These are phyloP conservation scores for Apamea epomidion DNA, from an alignment of 2,888 invertebrate genomes.

Conservation along the genomic window DNA sequence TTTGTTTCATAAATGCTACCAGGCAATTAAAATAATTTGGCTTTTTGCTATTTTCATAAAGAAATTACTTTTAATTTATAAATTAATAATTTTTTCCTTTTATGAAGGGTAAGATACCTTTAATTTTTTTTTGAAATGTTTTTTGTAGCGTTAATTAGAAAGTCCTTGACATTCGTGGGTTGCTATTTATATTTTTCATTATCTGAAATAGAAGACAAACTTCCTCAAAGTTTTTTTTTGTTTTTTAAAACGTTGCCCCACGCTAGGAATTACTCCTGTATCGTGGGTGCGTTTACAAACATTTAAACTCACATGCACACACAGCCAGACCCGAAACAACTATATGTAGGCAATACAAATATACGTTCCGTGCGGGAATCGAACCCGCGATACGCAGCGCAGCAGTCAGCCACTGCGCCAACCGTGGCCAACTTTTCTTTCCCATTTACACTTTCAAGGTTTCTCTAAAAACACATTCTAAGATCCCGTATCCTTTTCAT, in stretches of 20 bases:
- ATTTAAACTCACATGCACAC: too few species aligned
- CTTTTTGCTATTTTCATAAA: not conserved
- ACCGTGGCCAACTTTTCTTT: not conserved
- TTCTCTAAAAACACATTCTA: slow-evolving; percentile 4
- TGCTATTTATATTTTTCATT: not conserved
- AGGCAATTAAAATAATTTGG: not conserved
- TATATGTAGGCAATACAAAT: too few species aligned
- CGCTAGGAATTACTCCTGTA: too few species aligned
- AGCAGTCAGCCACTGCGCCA: too few species aligned
- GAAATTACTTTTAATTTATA: not conserved
- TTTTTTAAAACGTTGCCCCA: too few species aligned
- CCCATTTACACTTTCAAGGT: not conserved
- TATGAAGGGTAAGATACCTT: not conserved
- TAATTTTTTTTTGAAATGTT: not conserved
- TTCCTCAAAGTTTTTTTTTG: not conserved
- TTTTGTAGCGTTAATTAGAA: not conserved
- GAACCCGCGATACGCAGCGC: too few species aligned
- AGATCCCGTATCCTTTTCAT: slow-evolving; percentile 34
- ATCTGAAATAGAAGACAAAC: not conserved
- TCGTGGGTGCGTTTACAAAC: too few species aligned
- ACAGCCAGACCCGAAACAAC: too few species aligned
- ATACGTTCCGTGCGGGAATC: too few species aligned
- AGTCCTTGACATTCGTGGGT: not conserved
- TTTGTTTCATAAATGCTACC: slow-evolving; percentile 6
- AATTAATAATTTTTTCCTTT: not conserved